Evolutionary conservation across 1,140 invertebrate species (phyloP).

Genomic region (Neoseiulus cucumeris): DNA sequence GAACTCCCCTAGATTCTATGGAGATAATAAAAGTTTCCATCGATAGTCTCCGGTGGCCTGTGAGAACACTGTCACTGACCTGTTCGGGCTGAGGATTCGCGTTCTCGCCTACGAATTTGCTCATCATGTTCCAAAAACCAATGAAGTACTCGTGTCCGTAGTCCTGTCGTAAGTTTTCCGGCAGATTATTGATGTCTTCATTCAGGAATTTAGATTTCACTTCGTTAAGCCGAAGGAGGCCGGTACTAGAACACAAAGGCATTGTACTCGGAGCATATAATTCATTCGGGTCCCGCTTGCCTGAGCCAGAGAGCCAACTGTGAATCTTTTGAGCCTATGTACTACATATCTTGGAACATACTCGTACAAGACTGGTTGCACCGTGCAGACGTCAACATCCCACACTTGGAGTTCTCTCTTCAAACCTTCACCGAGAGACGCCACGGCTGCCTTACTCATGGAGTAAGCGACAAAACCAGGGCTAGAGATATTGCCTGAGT

Average conservation of each 20-base stretch:
- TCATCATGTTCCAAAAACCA: not conserved
- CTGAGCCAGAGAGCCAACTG: not conserved
- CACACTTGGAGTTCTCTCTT: conserved; percentile 35
- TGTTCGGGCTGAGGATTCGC: not conserved
- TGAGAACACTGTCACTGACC: not conserved
- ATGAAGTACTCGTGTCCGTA: conserved; percentile 1
- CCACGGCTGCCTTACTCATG: conserved; percentile 33
- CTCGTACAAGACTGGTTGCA: conserved; percentile 34
- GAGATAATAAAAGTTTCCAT: not conserved
- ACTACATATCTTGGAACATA: conserved; percentile 18
- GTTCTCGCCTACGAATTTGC: not conserved
- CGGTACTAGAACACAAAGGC: not conserved
- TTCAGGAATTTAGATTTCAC: conserved; percentile 2
- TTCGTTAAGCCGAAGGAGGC: not conserved
- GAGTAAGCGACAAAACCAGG: conserved; percentile 33
- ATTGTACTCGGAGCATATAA: not conserved
- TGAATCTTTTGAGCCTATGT: too few relatives aligned
- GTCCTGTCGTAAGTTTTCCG: conserved; percentile 16
- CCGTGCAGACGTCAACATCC: conserved; percentile 30
- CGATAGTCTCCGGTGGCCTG: not conserved
- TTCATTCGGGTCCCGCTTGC: not conserved
- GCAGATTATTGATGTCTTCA: conserved; percentile 12
- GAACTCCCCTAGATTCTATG: not conserved
- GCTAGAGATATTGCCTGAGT: conserved; percentile 23
- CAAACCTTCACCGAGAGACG: conserved; percentile 34